These are phyloP conservation scores for Trypoxylus dichotomus DNA, from an alignment of 1,140 invertebrate genomes.

Conservation along the genomic window DNA sequence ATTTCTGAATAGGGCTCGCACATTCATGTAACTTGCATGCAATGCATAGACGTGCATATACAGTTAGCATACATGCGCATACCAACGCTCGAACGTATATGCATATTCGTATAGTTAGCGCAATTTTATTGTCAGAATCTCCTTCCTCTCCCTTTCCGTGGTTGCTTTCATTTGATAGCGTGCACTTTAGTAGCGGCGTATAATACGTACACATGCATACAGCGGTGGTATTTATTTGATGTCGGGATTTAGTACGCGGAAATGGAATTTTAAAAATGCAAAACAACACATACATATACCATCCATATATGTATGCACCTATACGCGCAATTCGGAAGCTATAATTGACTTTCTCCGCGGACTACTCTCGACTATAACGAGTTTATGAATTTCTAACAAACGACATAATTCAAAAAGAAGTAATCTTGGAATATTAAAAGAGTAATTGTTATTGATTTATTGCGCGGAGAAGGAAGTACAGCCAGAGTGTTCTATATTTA, in stretches of 20 bases:
- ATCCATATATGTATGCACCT: neutral
- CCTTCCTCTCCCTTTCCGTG: neutral
- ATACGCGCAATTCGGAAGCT: neutral
- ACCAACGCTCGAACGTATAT: neutral
- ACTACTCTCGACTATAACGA: neutral
- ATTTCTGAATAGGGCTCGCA: neutral
- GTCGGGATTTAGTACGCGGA: conserved; percentile 12
- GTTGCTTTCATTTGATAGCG: conserved; percentile 8
- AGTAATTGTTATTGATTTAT: neutral
- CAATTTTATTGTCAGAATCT: conserved; percentile 20
- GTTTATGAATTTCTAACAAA: neutral
- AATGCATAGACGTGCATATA: neutral
- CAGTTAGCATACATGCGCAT: neutral
- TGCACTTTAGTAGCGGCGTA: conserved; percentile 14
- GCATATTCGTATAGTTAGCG: neutral
- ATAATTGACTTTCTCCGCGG: neutral
- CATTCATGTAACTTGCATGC: neutral
- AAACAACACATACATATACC: neutral
- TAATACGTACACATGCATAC: neutral
- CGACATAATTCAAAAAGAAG: neutral
- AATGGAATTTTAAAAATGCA: conserved; percentile 23
- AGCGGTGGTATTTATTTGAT: conserved; percentile 14
- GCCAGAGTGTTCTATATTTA: too few species aligned
- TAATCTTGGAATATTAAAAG: neutral
- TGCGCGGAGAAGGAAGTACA: too few species aligned